These are phyloP conservation scores for Phacellophora camtschatica DNA, from an alignment of 30 jellyfish, hydroid and myxozoan genomes.

Conservation along the genomic window DNA sequence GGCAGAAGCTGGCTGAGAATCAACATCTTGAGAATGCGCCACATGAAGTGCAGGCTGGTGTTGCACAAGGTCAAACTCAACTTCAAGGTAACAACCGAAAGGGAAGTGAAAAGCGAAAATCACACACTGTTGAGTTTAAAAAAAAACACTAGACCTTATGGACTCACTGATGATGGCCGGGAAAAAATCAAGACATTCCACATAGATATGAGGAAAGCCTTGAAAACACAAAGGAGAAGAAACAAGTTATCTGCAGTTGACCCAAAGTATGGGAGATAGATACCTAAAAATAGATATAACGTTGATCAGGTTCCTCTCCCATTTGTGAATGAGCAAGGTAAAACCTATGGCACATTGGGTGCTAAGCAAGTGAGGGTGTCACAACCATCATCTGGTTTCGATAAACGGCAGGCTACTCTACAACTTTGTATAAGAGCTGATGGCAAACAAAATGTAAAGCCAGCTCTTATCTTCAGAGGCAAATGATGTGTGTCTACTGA, in stretches of 20 bases:
- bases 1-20: too few relatives aligned
- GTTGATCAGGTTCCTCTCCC: constrained; percentile 26
- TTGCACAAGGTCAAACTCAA: too few relatives aligned
- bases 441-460: constrained; percentile 20
- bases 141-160: too few relatives aligned
- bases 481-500: neutral
- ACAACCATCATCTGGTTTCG: too few relatives aligned
- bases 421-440: constrained; percentile 25
- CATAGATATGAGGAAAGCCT: neutral
- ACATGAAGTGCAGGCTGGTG: too few relatives aligned
- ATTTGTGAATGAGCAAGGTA: neutral
- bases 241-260: neutral
- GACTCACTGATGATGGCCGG: neutral
- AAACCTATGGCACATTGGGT: neutral
- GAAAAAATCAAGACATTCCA: neutral
- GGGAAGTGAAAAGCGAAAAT: too few relatives aligned
- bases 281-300: constrained; percentile 11
- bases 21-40: too few relatives aligned
- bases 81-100: too few relatives aligned
- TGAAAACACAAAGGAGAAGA: constrained; percentile 2
- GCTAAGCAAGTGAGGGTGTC: constrained; percentile 28
- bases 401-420: constrained; percentile 31
- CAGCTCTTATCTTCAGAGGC: too few relatives aligned
- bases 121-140: too few relatives aligned
- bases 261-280: constrained; percentile 1